Evolutionary conservation across 2,113 vertebrate genomes (phyloP), one percentile per base, ranked within the genome.

Genomic region (Deroptyus accipitrinus): DNA sequence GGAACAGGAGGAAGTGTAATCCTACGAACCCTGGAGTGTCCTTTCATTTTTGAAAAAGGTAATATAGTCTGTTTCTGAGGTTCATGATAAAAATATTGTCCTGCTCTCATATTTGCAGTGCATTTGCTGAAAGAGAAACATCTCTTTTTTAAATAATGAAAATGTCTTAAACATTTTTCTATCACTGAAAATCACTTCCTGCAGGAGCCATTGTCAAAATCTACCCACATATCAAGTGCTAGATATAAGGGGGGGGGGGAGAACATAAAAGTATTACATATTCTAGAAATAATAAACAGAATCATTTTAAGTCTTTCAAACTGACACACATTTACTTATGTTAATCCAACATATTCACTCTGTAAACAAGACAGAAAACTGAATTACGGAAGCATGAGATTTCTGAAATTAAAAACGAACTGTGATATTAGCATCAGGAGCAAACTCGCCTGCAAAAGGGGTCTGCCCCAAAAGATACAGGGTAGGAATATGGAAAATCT

Each of bases 131-230:
- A 80, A 79, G 68, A 72, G 64, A 82, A 90, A 79, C 57, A 37
- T 7, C 35, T 42, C 77, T 75, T 76, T 93, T 93, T 76, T 93
- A 95, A 93, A 94, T 82, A 94, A 93, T 66, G 31, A 75, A 92
- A 95, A 62, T 17, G 20, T 73, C 80, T 94, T 94, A 73, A 76
- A 44, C 59, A 27, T 66, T 57, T 69, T 94, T 55, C 69, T 66
- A 61, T 84, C 80, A 93, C 6, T 86, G 80, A 95, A 92, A 92
- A 90, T 84, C 74, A 90, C 28, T 92, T 86, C 83, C 64, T 93
- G 86, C 48, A 86, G 66, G 27, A 92, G 46, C 62, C 77, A 67
- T 17, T 86, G 85, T 46, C 85, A 92, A 74, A 86, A 88, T 54
- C 83, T 84, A 84, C 83, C 61, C 64, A 37, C 35, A 23, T 28